Conservation (phyloP, 2,113 vertebrate genomes). For the Murina feae region DNA sequence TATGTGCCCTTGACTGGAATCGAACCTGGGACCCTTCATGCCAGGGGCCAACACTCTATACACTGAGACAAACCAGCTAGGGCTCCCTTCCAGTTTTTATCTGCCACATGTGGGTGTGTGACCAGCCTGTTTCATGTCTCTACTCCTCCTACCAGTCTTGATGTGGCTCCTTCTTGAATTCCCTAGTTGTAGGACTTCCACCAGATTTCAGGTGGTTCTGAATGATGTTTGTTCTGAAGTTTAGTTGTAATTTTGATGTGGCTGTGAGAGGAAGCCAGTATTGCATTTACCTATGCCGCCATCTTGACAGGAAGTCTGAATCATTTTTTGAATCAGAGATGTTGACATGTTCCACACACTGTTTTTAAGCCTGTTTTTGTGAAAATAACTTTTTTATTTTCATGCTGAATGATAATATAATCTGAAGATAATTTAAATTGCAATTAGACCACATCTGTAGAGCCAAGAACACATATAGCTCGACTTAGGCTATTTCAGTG, state of each 20-base stretch:
- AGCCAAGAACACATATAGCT: no score
- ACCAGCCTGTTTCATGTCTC: not conserved
- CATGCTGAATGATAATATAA: not conserved
- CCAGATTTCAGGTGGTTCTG: not conserved
- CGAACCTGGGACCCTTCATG: not conserved
- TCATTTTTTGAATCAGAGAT: not conserved
- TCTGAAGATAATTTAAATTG: not conserved
- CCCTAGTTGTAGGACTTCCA: not conserved
- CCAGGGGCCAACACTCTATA: not conserved
- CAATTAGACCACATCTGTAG: not conserved
- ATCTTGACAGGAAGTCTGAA: not conserved
- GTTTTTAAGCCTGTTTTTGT: not conserved
- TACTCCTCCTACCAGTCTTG: not conserved
- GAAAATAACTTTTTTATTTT: not conserved
- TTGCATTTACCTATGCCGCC: not conserved
- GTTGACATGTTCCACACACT: not conserved
- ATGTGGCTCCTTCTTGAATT: not conserved
- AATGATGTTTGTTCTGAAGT: not conserved
- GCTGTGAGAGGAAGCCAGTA: not conserved
- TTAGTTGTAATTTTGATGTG: not conserved
- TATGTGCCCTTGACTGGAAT: not conserved
- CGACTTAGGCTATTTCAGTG: no score
- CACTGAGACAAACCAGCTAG: not conserved
- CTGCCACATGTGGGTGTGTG: not conserved
- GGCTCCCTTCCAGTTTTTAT: not conserved